Conservation (phyloP, 2,888 invertebrate genomes). For the Brassicogethes aeneus region DNA sequence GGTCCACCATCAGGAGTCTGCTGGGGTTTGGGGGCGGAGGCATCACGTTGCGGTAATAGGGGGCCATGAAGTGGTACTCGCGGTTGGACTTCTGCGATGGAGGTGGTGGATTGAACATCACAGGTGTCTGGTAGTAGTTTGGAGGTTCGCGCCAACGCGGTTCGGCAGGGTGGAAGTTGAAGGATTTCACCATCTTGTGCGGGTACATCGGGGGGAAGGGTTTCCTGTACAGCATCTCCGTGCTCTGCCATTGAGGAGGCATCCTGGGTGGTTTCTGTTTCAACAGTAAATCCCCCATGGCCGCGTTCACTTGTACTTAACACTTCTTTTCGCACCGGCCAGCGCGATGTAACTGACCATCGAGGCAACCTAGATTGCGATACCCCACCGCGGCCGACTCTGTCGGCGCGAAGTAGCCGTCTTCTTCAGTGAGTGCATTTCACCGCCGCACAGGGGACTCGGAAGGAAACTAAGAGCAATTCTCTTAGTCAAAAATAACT, state of each 20-base stretch:
- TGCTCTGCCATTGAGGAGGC: slow-evolving; percentile 40
- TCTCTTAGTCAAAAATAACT: no score
- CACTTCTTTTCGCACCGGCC: no score
- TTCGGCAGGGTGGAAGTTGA: slow-evolving; percentile 25
- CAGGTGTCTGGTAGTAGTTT: slow-evolving; percentile 47
- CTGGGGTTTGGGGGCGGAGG: slow-evolving; percentile 46
- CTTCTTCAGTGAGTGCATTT: no score
- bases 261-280: slow-evolving; percentile 53
- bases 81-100: slow-evolving; percentile 35
- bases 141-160: slow-evolving; percentile 33
- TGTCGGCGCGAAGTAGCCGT: no score
- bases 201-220: slow-evolving; percentile 46
- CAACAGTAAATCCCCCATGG: slow-evolving; percentile 52
- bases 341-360: no score
- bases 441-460: no score
- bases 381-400: no score
- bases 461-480: no score
- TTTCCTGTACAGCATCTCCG: slow-evolving; percentile 40
- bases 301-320: no score
- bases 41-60: slow-evolving; percentile 58
- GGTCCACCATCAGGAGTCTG: slow-evolving; percentile 33
- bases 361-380: no score
- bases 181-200: slow-evolving; percentile 26
- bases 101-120: slow-evolving; percentile 43
- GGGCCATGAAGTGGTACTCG: slow-evolving; percentile 58